A percentile compares a stretch with the other conserved stretches of the same genome.
These are phyloP conservation scores for Dysidea cf. avara DNA, from an alignment of 37 sponge, comb jelly and placozoan species.

Conservation along the genomic window DNA sequence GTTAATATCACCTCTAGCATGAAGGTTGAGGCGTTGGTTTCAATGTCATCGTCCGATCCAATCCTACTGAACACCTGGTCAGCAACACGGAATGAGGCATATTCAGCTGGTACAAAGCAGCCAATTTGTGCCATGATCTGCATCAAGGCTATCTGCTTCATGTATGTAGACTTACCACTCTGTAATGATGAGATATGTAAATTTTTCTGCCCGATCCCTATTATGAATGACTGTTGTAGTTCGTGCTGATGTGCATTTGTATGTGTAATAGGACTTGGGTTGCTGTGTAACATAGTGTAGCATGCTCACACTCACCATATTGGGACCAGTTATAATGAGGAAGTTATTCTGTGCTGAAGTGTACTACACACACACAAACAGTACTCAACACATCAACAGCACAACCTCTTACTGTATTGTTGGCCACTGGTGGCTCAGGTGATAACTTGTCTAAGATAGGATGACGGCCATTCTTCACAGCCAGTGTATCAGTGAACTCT, in stretches of 20 bases:
- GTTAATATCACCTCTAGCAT: conserved; percentile 76
- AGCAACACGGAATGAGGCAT: conserved; percentile 87
- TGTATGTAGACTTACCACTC: conserved; percentile 88
- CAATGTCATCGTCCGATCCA: conserved; percentile 95
- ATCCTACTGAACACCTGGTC: conserved; percentile 93
- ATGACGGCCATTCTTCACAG: conserved; percentile 87
- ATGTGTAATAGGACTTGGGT: neutral
- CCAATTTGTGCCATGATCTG: conserved; percentile 97
- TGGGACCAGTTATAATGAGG: conserved; percentile 93
- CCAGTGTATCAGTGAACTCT: conserved; percentile 94
- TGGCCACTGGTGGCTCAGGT: conserved; percentile 64
- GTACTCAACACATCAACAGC: neutral
- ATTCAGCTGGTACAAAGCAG: conserved; percentile 92
- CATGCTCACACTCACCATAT: conserved; percentile 69
- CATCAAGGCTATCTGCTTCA: conserved; percentile 83
- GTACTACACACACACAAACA: conserved; percentile 53
- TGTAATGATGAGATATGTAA: conserved; percentile 11
- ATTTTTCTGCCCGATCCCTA: neutral
- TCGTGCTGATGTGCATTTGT: neutral
- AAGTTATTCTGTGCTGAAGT: conserved; percentile 82
- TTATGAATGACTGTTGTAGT: neutral
- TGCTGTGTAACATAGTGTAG: too few species aligned
- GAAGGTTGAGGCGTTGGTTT: conserved; percentile 97
- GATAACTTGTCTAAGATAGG: conserved; percentile 89
- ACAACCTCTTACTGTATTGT: conserved; percentile 69